Base-by-base conservation (phyloP, 2,797 vertebrate genomes). In the Podarcis siculus region DNA sequence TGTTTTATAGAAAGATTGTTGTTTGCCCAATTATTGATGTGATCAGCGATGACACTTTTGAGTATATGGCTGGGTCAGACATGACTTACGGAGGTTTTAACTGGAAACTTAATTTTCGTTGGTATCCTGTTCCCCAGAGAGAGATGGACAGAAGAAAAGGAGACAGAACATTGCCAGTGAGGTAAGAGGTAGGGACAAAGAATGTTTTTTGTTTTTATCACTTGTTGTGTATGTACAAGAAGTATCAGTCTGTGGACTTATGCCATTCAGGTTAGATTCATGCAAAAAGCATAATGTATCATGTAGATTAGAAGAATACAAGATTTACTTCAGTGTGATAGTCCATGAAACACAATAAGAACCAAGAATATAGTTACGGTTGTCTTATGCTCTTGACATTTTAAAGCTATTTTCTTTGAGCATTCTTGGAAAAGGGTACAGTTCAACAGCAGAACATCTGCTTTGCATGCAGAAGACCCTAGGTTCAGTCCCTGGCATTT, bases 11-110 rank as follows among this genome's bases (percentile, higher is more conserved):
- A 95, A 98, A 93, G 88, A 97, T 97, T 2, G 98, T 98, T 87
- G 98, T 98, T 27, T 98, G 98, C 71, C 98, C 98, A 0, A 98
- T 98, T 94, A 98, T 98, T 39, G 98, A 98, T 72, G 98, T 98
- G 85, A 99, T 99, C 97, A 99, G 98, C 0, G 99, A 99, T 19
- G 99, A 99, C 91, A 99, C 99, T 0, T 99, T 99, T 73, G 99
- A 99, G 93, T 99, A 99, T 95, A 99, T 99, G 99, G 99, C 99
- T 3, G 99, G 99, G 0, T 99, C 99, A 0, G 99, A 99, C 91
- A 99, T 99, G 99, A 99, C 99, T 3, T 99, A 99, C 0, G 99
- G 99, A 0, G 99, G 99, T 77, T 99, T 99, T 96, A 99, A 99
- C 96, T 99, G 99, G 99, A 99, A 99, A 92, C 97, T 99, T 32